phyloP scores from a whole-genome alignment of 2,888 invertebrate genomes.

The Rhopalosiphum nymphaeae region DNA sequence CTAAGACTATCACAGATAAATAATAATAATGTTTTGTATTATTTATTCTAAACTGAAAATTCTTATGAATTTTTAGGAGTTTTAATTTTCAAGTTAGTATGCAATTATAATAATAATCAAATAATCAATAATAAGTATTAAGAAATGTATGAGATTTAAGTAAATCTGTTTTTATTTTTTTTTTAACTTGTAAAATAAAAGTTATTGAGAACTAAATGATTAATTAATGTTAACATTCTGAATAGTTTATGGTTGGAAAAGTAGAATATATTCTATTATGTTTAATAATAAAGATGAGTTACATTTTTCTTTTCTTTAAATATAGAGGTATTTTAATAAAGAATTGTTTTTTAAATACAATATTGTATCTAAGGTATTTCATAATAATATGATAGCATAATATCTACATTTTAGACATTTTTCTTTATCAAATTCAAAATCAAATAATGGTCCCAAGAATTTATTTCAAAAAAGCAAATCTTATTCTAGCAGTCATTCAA shows the following conservation, averaged over 20 bases:
- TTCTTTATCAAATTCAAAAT: conserved; percentile 45
- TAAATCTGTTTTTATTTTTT: not conserved
- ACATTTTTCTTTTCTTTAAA: not conserved
- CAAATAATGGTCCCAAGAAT: conserved; percentile 38
- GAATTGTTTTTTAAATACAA: not conserved
- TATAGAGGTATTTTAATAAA: not conserved
- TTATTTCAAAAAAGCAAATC: conserved; percentile 38
- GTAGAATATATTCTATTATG: too few species aligned
- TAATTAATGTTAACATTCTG: not conserved
- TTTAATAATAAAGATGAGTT: not conserved
- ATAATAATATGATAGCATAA: not conserved
- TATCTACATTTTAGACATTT: conserved; percentile 15
- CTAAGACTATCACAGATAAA: too few species aligned
- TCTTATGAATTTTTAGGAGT: not conserved
- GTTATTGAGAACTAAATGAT: not conserved
- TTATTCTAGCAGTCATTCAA: conserved; percentile 22
- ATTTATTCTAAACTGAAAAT: not conserved
- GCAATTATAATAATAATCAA: not conserved
- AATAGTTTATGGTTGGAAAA: too few species aligned
- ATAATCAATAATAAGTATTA: not conserved
- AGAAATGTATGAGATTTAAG: not conserved
- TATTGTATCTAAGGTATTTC: not conserved
- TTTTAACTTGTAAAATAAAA: not conserved
- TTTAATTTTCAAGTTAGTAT: not conserved
- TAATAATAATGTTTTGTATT: too few species aligned